Base-by-base conservation (phyloP, 92 coral and sea anemone genomes). In the Palythoa grandis region DNA sequence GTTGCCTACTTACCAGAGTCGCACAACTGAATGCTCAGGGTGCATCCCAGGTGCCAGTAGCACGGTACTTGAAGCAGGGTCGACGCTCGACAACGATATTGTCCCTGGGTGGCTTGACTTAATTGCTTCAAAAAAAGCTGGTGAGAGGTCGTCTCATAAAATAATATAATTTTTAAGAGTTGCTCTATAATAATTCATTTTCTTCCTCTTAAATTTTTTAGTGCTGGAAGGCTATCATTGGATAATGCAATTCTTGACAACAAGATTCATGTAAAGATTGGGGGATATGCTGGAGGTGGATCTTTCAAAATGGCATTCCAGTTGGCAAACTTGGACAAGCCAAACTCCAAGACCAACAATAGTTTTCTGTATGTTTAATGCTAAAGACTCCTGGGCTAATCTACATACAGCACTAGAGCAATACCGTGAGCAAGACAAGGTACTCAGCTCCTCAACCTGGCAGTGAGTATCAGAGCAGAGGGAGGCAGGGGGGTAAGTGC, bases 231-330 rank as follows among this genome's bases (percentile, higher is more conserved):
- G 76, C 67, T 86, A 2, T 76, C 84, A 52, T 67, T 70, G 89
- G 50, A 53, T 0, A 86, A 77, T 77, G 89, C 78, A 0, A 67
- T 86, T 52, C 89, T 84, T 3, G 58, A 77, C 25, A 52, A 67
- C 23, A 84, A 86, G 35, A 74, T 86, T 3, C 85, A 87, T 12
- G 7, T 56, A 1, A 87, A 80, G 56, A 60, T 87, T 87, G 85
- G 72, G 14, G 89, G 89, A 24, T 85, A 86, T 86, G 89, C 73
- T 63, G 89, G 89, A 23, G 85, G 82, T 38, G 89, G 89, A 39
- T 54, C 63, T 7, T 86, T 86, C 58, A 86, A 86, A 68, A 86
- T 86, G 89, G 85, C 85, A 43, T 77, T 86, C 82, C 76, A 86
- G 65, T 38, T 86, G 52, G 89, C 89, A 17, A 87, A 87, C 50